Percentiles rank a stretch among this genome's conserved stretches.
These are phyloP conservation scores for Lordiphosa collinella DNA, from an alignment of 1,140 invertebrate genomes.

Conservation along the genomic window DNA sequence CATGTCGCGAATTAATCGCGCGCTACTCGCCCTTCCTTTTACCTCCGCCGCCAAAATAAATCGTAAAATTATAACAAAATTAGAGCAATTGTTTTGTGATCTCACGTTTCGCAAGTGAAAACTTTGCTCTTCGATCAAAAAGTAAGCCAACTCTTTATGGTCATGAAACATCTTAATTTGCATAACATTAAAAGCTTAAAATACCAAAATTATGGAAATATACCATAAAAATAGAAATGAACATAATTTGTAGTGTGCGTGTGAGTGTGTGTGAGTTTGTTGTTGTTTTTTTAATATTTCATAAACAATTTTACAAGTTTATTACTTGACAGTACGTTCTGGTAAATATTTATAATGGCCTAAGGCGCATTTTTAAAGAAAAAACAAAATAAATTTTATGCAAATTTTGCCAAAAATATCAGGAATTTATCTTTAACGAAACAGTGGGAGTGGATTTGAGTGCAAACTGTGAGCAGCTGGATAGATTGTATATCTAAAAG, in stretches of 20 bases:
- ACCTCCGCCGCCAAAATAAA: too few species aligned
- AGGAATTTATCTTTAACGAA: neutral
- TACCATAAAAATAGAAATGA: conserved; percentile 29
- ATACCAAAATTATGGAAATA: conserved; percentile 50
- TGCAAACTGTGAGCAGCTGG: conserved; percentile 16
- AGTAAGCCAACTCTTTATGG: conserved; percentile 22
- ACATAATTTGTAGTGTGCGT: conserved; percentile 7
- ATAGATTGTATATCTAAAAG: conserved; percentile 11
- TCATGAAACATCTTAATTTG: conserved; percentile 48
- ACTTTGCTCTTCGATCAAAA: conserved; percentile 13
- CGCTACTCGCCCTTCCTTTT: conserved; percentile 11
- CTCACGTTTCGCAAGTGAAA: conserved; percentile 49
- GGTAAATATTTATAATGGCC: conserved; percentile 27
- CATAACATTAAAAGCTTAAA: conserved; percentile 29
- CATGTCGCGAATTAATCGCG: conserved; percentile 8
- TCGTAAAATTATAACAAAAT: conserved; percentile 25
- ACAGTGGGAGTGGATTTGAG: neutral
- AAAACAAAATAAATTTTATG: conserved; percentile 21
- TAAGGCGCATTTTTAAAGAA: conserved; percentile 10
- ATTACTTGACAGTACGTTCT: conserved; percentile 17
- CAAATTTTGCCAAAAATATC: conserved; percentile 17
- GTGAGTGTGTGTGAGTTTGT: neutral
- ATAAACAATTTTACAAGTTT: conserved; percentile 32
- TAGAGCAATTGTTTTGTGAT: conserved; percentile 28
- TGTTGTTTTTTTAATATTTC: conserved; percentile 8